Evolutionary conservation across 2,888 invertebrate genomes (phyloP).

Genomic region (Chirona hameri): DNA sequence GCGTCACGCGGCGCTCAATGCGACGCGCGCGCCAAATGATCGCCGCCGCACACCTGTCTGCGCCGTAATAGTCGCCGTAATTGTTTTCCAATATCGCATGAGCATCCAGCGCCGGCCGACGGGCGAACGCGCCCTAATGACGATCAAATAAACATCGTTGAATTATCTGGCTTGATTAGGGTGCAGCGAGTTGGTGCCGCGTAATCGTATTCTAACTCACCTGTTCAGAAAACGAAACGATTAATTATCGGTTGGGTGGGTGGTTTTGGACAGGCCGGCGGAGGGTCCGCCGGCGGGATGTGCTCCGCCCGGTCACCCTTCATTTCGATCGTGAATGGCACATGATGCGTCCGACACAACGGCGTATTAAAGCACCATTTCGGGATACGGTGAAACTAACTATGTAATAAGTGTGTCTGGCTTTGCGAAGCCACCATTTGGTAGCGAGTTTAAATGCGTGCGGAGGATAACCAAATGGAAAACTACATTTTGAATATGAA

Average conservation of each 20-base stretch:
- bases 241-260: neutral
- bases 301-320: neutral
- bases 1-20: neutral
- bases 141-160: slow-evolving; percentile 25
- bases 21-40: slow-evolving; percentile 13
- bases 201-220: slow-evolving; percentile 26
- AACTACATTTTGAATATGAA: too few relatives aligned
- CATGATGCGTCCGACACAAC: neutral
- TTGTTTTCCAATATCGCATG: slow-evolving; percentile 1
- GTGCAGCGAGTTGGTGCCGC: neutral
- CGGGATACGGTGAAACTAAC: neutral
- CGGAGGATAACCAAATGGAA: too few relatives aligned
- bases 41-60: neutral
- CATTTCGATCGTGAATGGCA: neutral
- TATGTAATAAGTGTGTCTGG: too few relatives aligned
- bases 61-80: neutral
- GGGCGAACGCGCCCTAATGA: neutral
- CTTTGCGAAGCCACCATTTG: neutral
- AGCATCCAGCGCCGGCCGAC: neutral
- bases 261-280: neutral
- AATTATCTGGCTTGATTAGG: slow-evolving; percentile 11
- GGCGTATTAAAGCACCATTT: neutral
- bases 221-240: slow-evolving; percentile 27
- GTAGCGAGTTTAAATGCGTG: neutral
- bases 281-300: neutral